Evolutionary conservation across 2,888 invertebrate species (phyloP), one percentile per base, ranked within the genome.

Genomic region (Xanthorhoe designata): DNA sequence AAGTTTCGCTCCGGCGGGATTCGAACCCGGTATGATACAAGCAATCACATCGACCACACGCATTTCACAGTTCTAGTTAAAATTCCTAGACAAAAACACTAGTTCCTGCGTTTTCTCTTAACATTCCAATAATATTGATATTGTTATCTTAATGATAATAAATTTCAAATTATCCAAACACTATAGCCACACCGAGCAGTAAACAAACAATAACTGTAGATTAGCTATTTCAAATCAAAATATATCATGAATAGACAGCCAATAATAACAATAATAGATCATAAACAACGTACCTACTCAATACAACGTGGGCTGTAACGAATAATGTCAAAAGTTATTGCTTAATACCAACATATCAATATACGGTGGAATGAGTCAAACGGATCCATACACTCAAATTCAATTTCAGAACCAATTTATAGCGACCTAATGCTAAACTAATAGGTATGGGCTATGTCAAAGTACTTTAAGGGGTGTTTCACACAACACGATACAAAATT

Each of bases 271-370:
- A 81, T 81, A 81, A 80, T 78, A 72, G 77, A 73, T 78, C 75
- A 81, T 83, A 80, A 83, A 84, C 80, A 81, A 84, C 78, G 75
- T 79, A 81, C 82, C 78, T 76, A 79, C 72, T 78, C 73, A 80
- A 74, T 70, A 74, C 77, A 75, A 83, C 82, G 87, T 86, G 84
- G 85, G 84, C 61, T 69, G 79, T 42, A 63, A 72, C 70, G 74
- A 70, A 70, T 80, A 81, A 81, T 80, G 75, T 75, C 78, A 75
- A 81, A 79, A 77, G 69, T 78, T 61, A 64, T 78, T 80, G 71
- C 83, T 70, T 75, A 83, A 84, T 52, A 32, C 1, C 19, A 24
- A 54, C 10, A 15, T 35, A 45, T 7, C 45, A 51, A 19, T n/a
- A 32, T 57, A 45, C 57, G 6, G 9, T 49, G 10, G 13, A 8